Conservation (phyloP, 23 tunicate genomes). For the Trididemnum clinides region DNA sequence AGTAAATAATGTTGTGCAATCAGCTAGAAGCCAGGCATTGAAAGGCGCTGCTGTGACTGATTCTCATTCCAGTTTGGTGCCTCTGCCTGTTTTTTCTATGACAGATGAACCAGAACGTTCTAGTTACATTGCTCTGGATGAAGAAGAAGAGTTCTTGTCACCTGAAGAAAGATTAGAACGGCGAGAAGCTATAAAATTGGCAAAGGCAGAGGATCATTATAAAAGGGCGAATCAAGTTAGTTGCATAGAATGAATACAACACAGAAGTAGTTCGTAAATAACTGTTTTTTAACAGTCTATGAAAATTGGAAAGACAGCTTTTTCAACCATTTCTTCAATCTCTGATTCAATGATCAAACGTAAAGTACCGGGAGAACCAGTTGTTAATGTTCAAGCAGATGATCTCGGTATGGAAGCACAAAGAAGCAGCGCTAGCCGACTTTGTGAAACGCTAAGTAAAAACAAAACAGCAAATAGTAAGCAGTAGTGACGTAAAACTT, state of each 20-base stretch:
- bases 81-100: slow-evolving; percentile 46
- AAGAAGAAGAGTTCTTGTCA: slow-evolving; percentile 70
- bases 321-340: slow-evolving; percentile 29
- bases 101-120: slow-evolving; percentile 34
- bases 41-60: slow-evolving; percentile 1
- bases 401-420: slow-evolving; percentile 55
- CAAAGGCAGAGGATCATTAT: not conserved
- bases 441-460: slow-evolving; percentile 17
- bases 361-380: slow-evolving; percentile 73
- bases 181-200: not conserved
- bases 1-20: slow-evolving; percentile 58
- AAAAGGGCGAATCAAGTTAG: not conserved
- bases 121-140: slow-evolving; percentile 35
- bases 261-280: too few relatives aligned
- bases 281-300: slow-evolving; percentile 37
- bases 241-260: too few relatives aligned
- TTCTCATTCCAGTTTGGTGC: slow-evolving; percentile 41
- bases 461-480: slow-evolving; percentile 15
- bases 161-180: slow-evolving; percentile 70
- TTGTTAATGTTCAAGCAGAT: slow-evolving; percentile 24
- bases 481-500: too few relatives aligned
- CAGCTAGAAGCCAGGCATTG: slow-evolving; percentile 50
- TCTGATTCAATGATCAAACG: slow-evolving; percentile 52
- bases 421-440: not conserved
- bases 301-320: slow-evolving; percentile 49